A percentile compares a stretch with the other conserved stretches of the same genome.
Evolutionary conservation across 2,113 vertebrate genomes (phyloP).

Genomic region (Ammodytes marinus): DNA sequence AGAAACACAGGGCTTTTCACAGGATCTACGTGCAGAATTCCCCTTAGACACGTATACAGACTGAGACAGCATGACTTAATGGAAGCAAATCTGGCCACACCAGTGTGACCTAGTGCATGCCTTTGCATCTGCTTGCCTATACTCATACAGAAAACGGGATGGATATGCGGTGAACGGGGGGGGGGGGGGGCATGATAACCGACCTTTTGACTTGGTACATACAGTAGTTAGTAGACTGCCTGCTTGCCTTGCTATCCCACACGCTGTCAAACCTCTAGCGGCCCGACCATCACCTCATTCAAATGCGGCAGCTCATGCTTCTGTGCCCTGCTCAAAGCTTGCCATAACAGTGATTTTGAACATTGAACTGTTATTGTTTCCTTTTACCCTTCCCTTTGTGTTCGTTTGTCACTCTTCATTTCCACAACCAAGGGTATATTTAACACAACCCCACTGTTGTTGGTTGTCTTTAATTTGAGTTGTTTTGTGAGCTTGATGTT

Average conservation of each 20-base stretch:
- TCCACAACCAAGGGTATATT: conserved; percentile 43
- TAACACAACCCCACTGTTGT: conserved; percentile 18
- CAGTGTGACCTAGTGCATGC: conserved; percentile 68
- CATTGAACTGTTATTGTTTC: conserved; percentile 20
- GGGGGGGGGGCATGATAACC: background rate
- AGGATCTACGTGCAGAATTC: conserved; percentile 44
- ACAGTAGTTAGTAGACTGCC: conserved; percentile 41
- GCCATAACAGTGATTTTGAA: conserved; percentile 46
- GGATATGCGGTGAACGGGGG: background rate
- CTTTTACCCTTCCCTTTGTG: conserved; percentile 36
- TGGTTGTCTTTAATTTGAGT: conserved; percentile 57
- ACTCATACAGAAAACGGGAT: conserved; percentile 14
- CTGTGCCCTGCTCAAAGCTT: conserved; percentile 38
- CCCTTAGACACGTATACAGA: conserved; percentile 1
- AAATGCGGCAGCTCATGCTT: conserved; percentile 24
- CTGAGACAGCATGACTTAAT: conserved; percentile 50
- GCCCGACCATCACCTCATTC: conserved; percentile 13
- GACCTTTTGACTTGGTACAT: conserved; percentile 4
- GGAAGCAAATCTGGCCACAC: conserved; percentile 11
- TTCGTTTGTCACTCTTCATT: conserved; percentile 58
- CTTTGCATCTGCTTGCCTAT: conserved; percentile 65
- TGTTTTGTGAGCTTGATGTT: conserved; percentile 62
- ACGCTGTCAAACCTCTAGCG: conserved; percentile 3
- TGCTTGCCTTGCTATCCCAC: conserved; percentile 52
- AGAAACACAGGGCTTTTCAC: conserved; percentile 47